Percentiles rank a stretch among this genome's conserved stretches.
These are phyloP conservation scores for Drosophila recens DNA, from an alignment of 2,888 invertebrate genomes.

Conservation along the genomic window DNA sequence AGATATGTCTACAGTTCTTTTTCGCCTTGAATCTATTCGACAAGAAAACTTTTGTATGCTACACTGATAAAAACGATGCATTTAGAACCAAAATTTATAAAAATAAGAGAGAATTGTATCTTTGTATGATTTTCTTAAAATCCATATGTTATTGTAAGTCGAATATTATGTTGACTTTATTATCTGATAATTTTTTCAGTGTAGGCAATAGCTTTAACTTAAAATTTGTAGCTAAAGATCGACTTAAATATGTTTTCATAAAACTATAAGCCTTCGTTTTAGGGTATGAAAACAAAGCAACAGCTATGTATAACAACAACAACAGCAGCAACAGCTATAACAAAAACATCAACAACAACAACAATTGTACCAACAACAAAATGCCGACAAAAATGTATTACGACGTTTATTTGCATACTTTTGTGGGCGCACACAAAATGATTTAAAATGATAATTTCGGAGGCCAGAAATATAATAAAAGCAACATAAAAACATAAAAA, in stretches of 20 bases:
- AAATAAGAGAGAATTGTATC: too few relatives aligned
- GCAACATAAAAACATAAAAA: conserved; percentile 15
- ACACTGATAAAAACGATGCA: too few relatives aligned
- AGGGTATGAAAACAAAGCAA: conserved; percentile 46
- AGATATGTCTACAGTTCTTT: too few relatives aligned
- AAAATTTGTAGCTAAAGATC: not conserved
- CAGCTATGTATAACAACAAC: conserved; percentile 1
- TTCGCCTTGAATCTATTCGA: not conserved
- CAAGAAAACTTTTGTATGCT: not conserved
- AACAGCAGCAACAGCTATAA: conserved; percentile 1
- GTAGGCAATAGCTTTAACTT: not conserved
- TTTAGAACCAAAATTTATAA: too few relatives aligned
- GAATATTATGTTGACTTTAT: too few relatives aligned
- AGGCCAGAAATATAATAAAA: conserved; percentile 24
- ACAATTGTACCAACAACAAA: conserved; percentile 9
- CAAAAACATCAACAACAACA: conserved; percentile 9
- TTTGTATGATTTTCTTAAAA: too few relatives aligned
- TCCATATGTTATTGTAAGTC: too few relatives aligned
- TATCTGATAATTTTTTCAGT: too few relatives aligned
- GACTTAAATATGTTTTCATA: conserved; percentile 4
- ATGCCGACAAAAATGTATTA: conserved; percentile 57
- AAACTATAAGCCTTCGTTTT: conserved; percentile 14
- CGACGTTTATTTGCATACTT: conserved; percentile 76
- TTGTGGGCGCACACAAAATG: conserved; percentile 71
- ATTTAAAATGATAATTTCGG: conserved; percentile 77